A percentile compares a stretch with the other conserved stretches of the same genome.
Conservation (phyloP, 2,888 invertebrate genomes). For the Agrenia bidenticulata region DNA sequence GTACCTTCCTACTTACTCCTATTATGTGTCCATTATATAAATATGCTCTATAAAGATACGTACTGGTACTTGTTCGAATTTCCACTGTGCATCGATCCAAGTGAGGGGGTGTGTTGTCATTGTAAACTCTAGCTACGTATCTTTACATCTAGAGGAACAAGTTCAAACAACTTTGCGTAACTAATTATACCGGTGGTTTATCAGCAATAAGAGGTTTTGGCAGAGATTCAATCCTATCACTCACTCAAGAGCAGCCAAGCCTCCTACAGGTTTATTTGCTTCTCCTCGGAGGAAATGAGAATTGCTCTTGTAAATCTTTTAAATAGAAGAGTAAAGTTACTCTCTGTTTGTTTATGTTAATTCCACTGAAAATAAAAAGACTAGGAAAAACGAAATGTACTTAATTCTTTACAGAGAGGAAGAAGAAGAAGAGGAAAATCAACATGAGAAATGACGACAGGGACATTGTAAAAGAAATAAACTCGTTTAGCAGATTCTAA, state of each 20-base stretch:
- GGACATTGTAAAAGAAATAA: slow-evolving; percentile 28
- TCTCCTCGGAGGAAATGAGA: slow-evolving; percentile 14
- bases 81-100: no score
- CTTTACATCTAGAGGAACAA: slow-evolving; percentile 10
- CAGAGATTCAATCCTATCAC: slow-evolving; percentile 21
- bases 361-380: slow-evolving; percentile 15
- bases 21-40: no score
- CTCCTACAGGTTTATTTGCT: slow-evolving; percentile 10
- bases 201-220: slow-evolving; percentile 23
- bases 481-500: slow-evolving; percentile 27
- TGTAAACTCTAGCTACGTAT: not conserved
- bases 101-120: no score
- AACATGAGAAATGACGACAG: slow-evolving; percentile 27
- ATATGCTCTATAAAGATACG: no score
- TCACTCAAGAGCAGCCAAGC: slow-evolving; percentile 10
- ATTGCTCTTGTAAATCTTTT: slow-evolving; percentile 16
- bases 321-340: slow-evolving; percentile 6
- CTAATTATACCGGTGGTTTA: slow-evolving; percentile 25
- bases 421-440: slow-evolving; percentile 18
- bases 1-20: not conserved
- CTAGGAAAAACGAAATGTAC: not conserved
- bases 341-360: slow-evolving; percentile 31
- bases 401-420: slow-evolving; percentile 6
- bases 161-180: slow-evolving; percentile 24
- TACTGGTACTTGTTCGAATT: no score